Conservation (phyloP, 1,140 invertebrate species). For the Lordiphosa collinella region DNA sequence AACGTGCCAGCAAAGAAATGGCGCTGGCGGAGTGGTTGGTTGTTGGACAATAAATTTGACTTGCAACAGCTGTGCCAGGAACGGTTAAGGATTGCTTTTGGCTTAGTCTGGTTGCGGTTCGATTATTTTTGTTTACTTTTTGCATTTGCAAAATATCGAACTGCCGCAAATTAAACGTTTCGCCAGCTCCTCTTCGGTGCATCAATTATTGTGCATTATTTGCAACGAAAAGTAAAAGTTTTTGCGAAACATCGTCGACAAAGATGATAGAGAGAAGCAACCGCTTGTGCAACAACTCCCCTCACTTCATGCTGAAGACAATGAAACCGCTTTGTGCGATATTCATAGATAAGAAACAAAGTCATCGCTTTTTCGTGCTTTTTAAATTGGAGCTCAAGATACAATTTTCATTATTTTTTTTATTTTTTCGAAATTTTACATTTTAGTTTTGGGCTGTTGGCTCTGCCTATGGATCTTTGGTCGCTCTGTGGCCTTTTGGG, state of each 20-base stretch:
- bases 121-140: background rate
- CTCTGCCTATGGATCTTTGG: slow-evolving; percentile 7
- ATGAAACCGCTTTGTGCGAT: slow-evolving; percentile 3
- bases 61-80: slow-evolving; percentile 12
- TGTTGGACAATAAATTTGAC: slow-evolving; percentile 13
- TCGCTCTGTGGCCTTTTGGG: background rate
- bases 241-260: background rate
- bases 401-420: background rate
- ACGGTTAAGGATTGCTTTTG: slow-evolving; percentile 11
- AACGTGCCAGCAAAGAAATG: slow-evolving; percentile 2
- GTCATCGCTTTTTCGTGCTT: background rate
- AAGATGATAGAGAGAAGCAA: background rate
- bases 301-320: background rate
- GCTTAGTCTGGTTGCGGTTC: slow-evolving; percentile 5
- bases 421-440: slow-evolving; percentile 1
- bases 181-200: slow-evolving; percentile 11
- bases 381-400: background rate
- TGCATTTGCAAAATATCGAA: slow-evolving; percentile 8
- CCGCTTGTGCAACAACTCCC: background rate
- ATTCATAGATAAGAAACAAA: slow-evolving; percentile 5
- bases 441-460: background rate
- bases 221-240: slow-evolving; percentile 7
- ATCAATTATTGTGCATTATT: slow-evolving; percentile 3
- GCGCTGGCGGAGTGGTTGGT: background rate
- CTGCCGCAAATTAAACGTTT: slow-evolving; percentile 9